phyloP scores from a whole-genome alignment of 2,797 vertebrate species.

The Leucoraja ocellata region DNA sequence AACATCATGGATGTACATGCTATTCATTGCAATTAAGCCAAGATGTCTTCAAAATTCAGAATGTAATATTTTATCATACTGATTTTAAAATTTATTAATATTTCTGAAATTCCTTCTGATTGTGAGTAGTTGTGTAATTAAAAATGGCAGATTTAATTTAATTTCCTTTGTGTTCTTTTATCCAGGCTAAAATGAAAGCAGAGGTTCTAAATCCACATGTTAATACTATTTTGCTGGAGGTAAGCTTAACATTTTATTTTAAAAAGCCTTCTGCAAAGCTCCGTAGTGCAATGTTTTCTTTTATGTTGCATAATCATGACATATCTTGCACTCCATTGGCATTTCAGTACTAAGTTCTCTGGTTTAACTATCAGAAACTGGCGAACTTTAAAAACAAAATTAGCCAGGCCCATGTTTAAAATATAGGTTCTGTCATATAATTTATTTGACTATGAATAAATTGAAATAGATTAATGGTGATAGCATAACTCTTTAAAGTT shows the following conservation, averaged over 20 bases:
- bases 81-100: background rate
- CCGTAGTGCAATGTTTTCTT: background rate
- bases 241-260: conserved; percentile 49
- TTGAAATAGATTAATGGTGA: no score
- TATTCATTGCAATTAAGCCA: background rate
- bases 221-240: conserved; percentile 77
- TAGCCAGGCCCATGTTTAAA: background rate
- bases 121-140: background rate
- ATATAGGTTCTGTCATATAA: background rate
- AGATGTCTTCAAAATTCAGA: background rate
- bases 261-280: background rate
- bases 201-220: conserved; percentile 83
- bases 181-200: conserved; percentile 79
- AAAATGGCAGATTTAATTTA: background rate
- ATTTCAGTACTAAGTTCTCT: background rate
- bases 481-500: no score
- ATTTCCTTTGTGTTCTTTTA: conserved; percentile 45
- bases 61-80: background rate
- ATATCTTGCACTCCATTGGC: background rate
- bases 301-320: conserved; percentile 22
- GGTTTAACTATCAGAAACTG: background rate
- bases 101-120: background rate
- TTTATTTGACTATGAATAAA: background rate
- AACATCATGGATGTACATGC: background rate
- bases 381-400: background rate